phyloP scores from a whole-genome alignment of 2,113 vertebrate genomes.

The Mobula hypostoma region DNA sequence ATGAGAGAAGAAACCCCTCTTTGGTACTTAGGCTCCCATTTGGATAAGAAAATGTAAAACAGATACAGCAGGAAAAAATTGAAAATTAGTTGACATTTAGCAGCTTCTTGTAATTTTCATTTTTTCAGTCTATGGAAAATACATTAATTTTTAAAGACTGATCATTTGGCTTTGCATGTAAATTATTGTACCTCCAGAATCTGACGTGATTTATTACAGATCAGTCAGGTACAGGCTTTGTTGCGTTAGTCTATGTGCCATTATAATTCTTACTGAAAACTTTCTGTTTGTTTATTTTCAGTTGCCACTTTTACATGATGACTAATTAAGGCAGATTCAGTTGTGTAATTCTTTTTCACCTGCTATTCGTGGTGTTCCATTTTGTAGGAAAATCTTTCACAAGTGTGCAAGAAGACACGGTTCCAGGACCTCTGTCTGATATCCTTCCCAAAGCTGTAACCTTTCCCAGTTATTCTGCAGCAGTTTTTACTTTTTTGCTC shows the following conservation, averaged over 20 bases:
- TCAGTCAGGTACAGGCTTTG: not conserved
- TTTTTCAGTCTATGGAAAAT: not conserved
- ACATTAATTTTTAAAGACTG: not conserved
- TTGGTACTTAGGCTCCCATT: not conserved
- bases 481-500: not conserved
- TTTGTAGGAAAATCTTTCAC: not conserved
- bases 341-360: not conserved
- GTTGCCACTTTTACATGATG: not conserved
- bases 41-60: not conserved
- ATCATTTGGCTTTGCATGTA: not conserved
- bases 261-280: not conserved
- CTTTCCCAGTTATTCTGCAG: not conserved
- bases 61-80: not conserved
- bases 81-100: not conserved
- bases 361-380: not conserved
- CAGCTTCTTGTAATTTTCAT: not conserved
- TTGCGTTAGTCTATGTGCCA: not conserved
- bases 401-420: no score
- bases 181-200: not conserved
- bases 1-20: not conserved
- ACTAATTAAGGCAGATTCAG: not conserved
- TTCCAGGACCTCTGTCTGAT: not conserved
- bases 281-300: not conserved
- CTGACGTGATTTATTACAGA: not conserved
- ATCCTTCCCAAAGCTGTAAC: not conserved